Evolutionary conservation across 2,113 vertebrate species (phyloP).

Genomic region (Tapirus terrestris): DNA sequence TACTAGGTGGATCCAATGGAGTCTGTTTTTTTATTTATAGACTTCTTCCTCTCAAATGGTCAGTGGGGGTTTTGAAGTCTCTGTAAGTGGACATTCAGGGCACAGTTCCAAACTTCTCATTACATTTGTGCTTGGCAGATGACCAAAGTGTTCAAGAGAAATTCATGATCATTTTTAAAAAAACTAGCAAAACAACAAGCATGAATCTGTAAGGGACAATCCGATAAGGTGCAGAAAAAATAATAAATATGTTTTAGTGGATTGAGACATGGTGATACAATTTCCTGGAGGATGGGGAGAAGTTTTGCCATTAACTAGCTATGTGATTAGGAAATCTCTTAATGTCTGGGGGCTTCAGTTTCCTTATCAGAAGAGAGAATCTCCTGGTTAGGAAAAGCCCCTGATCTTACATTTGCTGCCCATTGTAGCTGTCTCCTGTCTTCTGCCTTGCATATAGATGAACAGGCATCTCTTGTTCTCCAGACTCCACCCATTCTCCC

Average conservation of each 20-base stretch:
- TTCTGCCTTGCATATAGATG: not conserved
- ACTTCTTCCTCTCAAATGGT: constrained; percentile 34
- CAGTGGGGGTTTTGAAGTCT: constrained; percentile 52
- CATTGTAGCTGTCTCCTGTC: not conserved
- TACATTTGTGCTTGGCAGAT: constrained; percentile 60
- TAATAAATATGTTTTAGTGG: not conserved
- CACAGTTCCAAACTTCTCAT: constrained; percentile 65
- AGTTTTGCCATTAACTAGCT: not conserved
- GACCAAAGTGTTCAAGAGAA: constrained; percentile 44
- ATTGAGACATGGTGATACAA: not conserved
- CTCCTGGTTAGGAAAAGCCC: not conserved
- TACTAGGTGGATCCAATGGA: not conserved
- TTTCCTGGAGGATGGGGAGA: not conserved
- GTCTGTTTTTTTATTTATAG: not conserved
- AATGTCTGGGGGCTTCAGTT: not conserved
- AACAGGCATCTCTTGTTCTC: not conserved
- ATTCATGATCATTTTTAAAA: not conserved
- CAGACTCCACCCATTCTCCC: not conserved
- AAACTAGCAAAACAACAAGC: not conserved
- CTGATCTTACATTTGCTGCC: not conserved
- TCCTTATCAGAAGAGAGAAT: not conserved
- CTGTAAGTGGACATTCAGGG: constrained; percentile 51
- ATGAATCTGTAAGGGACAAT: not conserved
- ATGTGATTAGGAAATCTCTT: not conserved
- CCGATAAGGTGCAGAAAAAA: not conserved